These are phyloP conservation scores for Geotrypetes seraphini DNA, from an alignment of 2,797 vertebrate genomes.

Conservation along the genomic window DNA sequence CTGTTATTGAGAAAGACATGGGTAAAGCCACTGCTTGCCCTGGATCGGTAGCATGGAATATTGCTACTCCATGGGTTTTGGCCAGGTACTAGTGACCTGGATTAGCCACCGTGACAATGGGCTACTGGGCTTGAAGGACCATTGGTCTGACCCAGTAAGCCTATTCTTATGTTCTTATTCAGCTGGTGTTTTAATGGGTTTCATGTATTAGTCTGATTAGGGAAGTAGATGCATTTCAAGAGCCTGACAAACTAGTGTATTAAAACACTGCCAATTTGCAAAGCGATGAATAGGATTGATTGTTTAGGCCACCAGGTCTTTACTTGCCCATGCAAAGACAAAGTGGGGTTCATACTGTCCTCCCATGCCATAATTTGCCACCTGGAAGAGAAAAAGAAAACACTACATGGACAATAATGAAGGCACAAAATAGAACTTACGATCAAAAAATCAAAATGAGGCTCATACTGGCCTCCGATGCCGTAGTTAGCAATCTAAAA, in stretches of 20 bases:
- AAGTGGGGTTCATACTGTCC: slow-evolving; percentile 72
- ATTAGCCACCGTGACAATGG: too few species aligned
- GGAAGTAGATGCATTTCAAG: slow-evolving; percentile 14
- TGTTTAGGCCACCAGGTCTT: slow-evolving; percentile 20
- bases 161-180: too few species aligned
- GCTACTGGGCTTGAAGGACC: too few species aligned
- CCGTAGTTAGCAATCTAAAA: slow-evolving; percentile 76
- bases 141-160: too few species aligned
- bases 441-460: slow-evolving; percentile 75
- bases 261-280: too few species aligned
- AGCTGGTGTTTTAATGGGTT: slow-evolving; percentile 37
- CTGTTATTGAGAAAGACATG: too few species aligned
- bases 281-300: neutral
- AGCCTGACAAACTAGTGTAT: slow-evolving; percentile 2
- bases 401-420: slow-evolving; percentile 22
- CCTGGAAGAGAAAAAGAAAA: slow-evolving; percentile 59
- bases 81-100: too few species aligned
- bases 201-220: slow-evolving; percentile 12
- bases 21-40: too few species aligned
- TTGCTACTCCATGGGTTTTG: too few species aligned
- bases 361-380: slow-evolving; percentile 73
- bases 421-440: slow-evolving; percentile 42
- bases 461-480: slow-evolving; percentile 76
- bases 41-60: too few species aligned
- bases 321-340: slow-evolving; percentile 75